Evolutionary conservation across 2,797 vertebrate genomes (phyloP), one percentile per base, ranked within the genome.

Genomic region (Pseudomugil gertrudae): DNA sequence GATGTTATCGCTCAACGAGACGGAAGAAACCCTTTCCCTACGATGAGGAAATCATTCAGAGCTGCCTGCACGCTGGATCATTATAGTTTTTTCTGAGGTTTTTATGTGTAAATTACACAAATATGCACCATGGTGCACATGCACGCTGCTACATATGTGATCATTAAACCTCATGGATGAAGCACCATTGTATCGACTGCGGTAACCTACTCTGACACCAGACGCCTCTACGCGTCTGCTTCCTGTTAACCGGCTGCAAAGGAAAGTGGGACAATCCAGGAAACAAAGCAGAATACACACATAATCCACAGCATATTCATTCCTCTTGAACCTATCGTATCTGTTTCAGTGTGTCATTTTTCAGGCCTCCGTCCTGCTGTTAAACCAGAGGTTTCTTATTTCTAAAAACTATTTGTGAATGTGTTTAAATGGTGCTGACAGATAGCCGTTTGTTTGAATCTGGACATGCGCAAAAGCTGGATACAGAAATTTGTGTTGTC

Each of bases 1-100:
- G 85, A 90, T 86, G 53, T 73, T 85, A 88, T 88, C 83, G 0
- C 57, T 56, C 19, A 4, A 14, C 15, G 3, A 60, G 65, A 57
- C 33, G 45, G 69, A 69, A 65, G 53, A 78, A 76, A 64, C 45
- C 69, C 59, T 72, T 78, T 84, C 78, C 29, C 65, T 63, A 51
- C 1, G 19, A 26, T 1, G 3, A 52, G 15, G 52, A 51, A 79
- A 80, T 74, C 60, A 64, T 72, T 1, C 51, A 45, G 48, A 76
- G 65, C 63, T 14, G 66, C 45, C 23, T 50, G 43, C 50, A 66
- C 43, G 56, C 23, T 47, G 40, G 35, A 76, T 78, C 70, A 15
- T 79, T 78, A 79, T 75, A 60, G 1, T 53, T 55, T 50, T 55
- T 50, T 33, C 63, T 55, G 52, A 73, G 70, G 70, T 36, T 30